phyloP scores from a whole-genome alignment of 2,113 vertebrate genomes.

The Corythaixoides concolor region DNA sequence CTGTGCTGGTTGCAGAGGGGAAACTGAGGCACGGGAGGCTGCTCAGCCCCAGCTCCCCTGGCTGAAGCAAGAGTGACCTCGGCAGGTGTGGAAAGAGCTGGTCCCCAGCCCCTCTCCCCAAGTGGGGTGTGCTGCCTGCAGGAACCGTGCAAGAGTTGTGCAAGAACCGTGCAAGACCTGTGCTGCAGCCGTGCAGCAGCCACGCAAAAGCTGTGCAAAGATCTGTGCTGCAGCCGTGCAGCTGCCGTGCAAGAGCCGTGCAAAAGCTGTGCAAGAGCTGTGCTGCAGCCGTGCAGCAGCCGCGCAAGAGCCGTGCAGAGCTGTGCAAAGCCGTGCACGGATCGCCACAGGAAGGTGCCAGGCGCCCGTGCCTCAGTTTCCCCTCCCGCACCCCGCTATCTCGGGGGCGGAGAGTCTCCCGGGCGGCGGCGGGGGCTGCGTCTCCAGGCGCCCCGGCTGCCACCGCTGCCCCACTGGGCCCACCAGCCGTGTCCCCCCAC shows the following conservation, averaged over 20 bases:
- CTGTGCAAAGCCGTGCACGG: too few relatives aligned
- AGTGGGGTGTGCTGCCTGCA: neutral
- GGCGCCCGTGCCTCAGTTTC: neutral
- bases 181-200: too few relatives aligned
- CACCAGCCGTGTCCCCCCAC: too few relatives aligned
- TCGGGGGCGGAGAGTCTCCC: too few relatives aligned
- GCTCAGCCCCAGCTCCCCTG: rapidly evolving
- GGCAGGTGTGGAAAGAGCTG: neutral
- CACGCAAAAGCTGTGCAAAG: too few relatives aligned
- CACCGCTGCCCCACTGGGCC: too few relatives aligned
- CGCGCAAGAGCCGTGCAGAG: neutral
- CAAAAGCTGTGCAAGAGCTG: rapidly evolving
- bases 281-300: neutral
- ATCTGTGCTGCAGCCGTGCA: neutral
- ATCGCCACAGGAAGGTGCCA: too few relatives aligned
- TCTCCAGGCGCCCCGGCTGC: too few relatives aligned
- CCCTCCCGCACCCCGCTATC: too few relatives aligned
- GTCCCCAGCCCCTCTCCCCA: neutral
- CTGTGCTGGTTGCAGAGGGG: neutral
- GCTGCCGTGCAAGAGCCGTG: neutral
- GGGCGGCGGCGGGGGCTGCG: too few relatives aligned
- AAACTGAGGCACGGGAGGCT: neutral
- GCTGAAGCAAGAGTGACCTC: rapidly evolving
- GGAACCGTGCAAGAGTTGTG: too few relatives aligned
- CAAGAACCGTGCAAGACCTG: neutral